These are phyloP conservation scores for Drosophila burlai DNA, from an alignment of 1,140 invertebrate genomes.

Conservation along the genomic window DNA sequence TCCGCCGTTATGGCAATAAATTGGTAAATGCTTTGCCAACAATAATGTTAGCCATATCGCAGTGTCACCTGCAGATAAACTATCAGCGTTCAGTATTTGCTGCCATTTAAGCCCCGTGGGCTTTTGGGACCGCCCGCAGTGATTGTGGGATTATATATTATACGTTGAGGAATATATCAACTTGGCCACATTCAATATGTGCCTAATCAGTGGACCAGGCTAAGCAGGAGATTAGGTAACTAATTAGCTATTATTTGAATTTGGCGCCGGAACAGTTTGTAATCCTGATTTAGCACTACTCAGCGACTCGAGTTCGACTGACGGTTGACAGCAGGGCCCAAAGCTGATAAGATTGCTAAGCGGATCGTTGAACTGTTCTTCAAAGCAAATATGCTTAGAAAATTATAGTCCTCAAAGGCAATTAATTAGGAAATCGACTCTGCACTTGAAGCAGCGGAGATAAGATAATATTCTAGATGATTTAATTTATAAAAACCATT, in stretches of 20 bases:
- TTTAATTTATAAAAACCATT: background rate
- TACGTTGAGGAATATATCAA: background rate
- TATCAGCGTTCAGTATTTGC: slow-evolving; percentile 47
- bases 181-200: slow-evolving; percentile 16
- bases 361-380: slow-evolving; percentile 45
- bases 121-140: slow-evolving; percentile 36
- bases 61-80: slow-evolving; percentile 33
- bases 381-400: slow-evolving; percentile 18
- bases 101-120: slow-evolving; percentile 25
- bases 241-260: slow-evolving; percentile 26
- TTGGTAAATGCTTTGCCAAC: slow-evolving; percentile 31
- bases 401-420: slow-evolving; percentile 23
- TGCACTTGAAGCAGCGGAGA: background rate
- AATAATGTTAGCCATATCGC: slow-evolving; percentile 3
- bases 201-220: slow-evolving; percentile 21
- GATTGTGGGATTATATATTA: slow-evolving; percentile 37
- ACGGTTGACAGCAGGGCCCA: slow-evolving; percentile 26
- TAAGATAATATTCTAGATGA: slow-evolving; percentile 16
- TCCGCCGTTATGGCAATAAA: slow-evolving; percentile 26
- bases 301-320: slow-evolving; percentile 13
- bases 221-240: slow-evolving; percentile 38
- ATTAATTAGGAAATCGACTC: slow-evolving; percentile 28
- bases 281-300: slow-evolving; percentile 33
- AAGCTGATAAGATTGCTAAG: slow-evolving; percentile 31
- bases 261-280: slow-evolving; percentile 34